phyloP scores from a whole-genome alignment of 2,797 vertebrate genomes.

The Xiphorhynchus erythropygius region DNA sequence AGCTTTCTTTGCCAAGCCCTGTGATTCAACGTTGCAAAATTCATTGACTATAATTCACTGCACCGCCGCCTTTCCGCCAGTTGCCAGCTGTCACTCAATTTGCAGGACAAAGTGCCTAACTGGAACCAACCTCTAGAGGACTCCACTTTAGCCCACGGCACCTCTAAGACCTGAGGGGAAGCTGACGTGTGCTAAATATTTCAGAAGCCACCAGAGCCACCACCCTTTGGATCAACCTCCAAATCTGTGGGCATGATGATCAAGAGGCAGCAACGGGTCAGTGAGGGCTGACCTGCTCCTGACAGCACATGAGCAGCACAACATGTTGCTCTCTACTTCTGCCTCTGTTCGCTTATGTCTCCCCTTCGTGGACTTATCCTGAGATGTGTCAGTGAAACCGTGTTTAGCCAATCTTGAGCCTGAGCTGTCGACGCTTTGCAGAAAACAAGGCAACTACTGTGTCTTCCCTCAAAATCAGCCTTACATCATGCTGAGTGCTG shows the following conservation, averaged over 20 bases:
- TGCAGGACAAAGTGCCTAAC: not conserved
- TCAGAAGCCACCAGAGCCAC: not conserved
- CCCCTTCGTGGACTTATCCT: not conserved
- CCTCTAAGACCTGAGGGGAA: not conserved
- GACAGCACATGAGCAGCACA: not conserved
- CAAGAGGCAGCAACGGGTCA: not conserved
- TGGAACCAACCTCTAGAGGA: not conserved
- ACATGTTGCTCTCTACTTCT: not conserved
- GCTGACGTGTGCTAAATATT: rapidly evolving
- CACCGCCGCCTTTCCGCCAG: not conserved
- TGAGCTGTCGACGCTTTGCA: not conserved
- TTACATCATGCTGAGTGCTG: not conserved
- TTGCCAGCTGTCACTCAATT: not conserved
- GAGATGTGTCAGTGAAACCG: not conserved
- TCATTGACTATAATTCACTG: not conserved
- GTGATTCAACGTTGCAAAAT: not conserved
- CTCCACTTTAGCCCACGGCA: not conserved
- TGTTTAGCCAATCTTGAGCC: not conserved
- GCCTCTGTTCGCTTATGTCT: not conserved
- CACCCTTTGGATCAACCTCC: not conserved
- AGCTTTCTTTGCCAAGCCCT: not conserved
- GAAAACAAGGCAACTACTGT: not conserved
- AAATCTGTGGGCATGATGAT: not conserved
- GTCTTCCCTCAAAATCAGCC: not conserved
- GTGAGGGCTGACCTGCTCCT: not conserved